Evolutionary conservation across 35 echinoderm and acorn worm species (phyloP).

Genomic region (Lytechinus pictus): DNA sequence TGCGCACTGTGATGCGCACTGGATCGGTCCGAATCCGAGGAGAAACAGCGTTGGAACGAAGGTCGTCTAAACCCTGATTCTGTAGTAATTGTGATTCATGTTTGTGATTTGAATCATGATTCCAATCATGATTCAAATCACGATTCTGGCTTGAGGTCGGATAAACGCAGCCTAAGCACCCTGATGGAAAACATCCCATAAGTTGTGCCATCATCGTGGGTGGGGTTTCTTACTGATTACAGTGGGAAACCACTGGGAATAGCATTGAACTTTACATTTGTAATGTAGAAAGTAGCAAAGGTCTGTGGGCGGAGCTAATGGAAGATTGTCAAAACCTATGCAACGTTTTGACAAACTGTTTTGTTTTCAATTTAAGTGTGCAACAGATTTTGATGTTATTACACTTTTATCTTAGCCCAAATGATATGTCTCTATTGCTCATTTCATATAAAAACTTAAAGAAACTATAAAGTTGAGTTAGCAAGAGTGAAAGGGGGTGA

Average conservation of each 20-base stretch:
- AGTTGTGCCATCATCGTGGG: not conserved
- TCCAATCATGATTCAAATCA: too few species aligned
- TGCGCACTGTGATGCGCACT: too few species aligned
- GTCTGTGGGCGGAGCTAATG: not conserved
- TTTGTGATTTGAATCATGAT: too few species aligned
- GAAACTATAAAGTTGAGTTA: not conserved
- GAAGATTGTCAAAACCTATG: not conserved
- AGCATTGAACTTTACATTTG: not conserved
- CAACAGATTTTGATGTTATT: not conserved
- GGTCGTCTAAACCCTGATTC: too few species aligned
- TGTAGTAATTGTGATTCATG: too few species aligned
- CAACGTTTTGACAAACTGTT: not conserved
- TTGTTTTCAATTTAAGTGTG: not conserved
- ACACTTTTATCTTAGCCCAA: not conserved
- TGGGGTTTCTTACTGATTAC: not conserved
- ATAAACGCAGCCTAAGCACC: too few species aligned
- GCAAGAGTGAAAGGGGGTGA: too few species aligned
- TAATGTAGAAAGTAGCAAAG: not conserved
- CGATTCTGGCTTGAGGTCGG: too few species aligned
- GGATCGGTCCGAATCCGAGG: too few species aligned
- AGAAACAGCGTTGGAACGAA: too few species aligned
- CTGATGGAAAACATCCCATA: slow-evolving; percentile 3
- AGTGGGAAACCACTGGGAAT: not conserved
- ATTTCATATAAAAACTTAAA: not conserved
- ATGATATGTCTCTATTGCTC: not conserved